Conservation (phyloP, 2,113 vertebrate species). For the Tachuris rubrigastra region DNA sequence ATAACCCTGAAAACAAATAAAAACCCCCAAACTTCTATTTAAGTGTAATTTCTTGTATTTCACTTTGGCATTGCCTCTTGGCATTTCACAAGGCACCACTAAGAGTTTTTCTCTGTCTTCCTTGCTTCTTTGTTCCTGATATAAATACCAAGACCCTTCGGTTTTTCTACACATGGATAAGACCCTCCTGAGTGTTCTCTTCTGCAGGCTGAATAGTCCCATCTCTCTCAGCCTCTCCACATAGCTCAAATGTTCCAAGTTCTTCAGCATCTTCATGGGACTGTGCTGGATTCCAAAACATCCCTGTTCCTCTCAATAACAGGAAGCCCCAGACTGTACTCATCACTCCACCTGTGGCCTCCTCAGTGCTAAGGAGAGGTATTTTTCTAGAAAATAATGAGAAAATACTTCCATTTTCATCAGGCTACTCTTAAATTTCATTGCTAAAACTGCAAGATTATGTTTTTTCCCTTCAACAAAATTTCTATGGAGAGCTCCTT, state of each 20-base stretch:
- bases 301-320: not conserved
- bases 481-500: not conserved
- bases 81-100: not conserved
- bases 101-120: not conserved
- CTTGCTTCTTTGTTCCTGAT: not conserved
- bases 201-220: not conserved
- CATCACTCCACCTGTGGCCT: not conserved
- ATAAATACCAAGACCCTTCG: not conserved
- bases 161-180: not conserved
- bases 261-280: not conserved
- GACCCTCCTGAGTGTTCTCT: not conserved
- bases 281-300: not conserved
- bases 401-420: not conserved
- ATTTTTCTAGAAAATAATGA: not conserved
- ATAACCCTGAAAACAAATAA: not conserved
- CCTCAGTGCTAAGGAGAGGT: not conserved
- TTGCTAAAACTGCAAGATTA: not conserved
- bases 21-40: not conserved
- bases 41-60: not conserved
- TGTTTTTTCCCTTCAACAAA: not conserved
- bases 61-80: not conserved
- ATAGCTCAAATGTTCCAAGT: not conserved
- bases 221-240: not conserved
- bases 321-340: not conserved
- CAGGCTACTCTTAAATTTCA: not conserved